Evolutionary conservation across 2,888 invertebrate genomes (phyloP), one percentile per base, ranked within the genome.

Genomic region (Nomada lathburiana): DNA sequence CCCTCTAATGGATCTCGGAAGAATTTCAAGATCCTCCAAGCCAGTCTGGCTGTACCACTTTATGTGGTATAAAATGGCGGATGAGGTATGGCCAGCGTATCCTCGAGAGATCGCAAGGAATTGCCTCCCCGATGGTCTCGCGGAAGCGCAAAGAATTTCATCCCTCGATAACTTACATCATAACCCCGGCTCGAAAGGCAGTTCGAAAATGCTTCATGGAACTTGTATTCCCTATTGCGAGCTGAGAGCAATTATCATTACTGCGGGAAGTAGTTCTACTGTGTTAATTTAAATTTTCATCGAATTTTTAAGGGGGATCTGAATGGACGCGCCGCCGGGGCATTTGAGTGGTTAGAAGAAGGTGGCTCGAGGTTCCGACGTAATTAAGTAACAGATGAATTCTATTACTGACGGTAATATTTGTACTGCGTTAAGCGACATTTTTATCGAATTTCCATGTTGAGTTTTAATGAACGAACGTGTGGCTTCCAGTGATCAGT

Each of bases 1-100:
- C 44, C 44, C 64, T 60, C 63, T 68, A 68, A 78, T 78, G 57
- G 55, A 68, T 76, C 78, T 55, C 62, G 67, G 75, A 78, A 68
- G 78, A 75, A 75, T 67, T 53, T 47, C 47, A 67, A 47, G 76
- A 44, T 55, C 53, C 62, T 36, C 36, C 36, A 5, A 55, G 47
- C 16, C n/a, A 57, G 60, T 36, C 13, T 7, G 29, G 7, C 4
- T 13, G 29, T 23, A 44, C 50, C 64, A 57, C 13, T 65, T 77
- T 65, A 53, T 65, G 44, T 59, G 59, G 29, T 52, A 65, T 73
- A 60, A 73, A 59, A 73, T n/a, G n/a, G 18, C 29, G 53, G 57
- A 65, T 77, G 77, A 67, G 65, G 29, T n/a, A 67, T 73, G 44
- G 29, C 18, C 29, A 29, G 26, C 13, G 52, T 60, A 60, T 60